These are phyloP conservation scores for Mylabris phalerata DNA, from an alignment of 1,140 invertebrate genomes.

Conservation along the genomic window DNA sequence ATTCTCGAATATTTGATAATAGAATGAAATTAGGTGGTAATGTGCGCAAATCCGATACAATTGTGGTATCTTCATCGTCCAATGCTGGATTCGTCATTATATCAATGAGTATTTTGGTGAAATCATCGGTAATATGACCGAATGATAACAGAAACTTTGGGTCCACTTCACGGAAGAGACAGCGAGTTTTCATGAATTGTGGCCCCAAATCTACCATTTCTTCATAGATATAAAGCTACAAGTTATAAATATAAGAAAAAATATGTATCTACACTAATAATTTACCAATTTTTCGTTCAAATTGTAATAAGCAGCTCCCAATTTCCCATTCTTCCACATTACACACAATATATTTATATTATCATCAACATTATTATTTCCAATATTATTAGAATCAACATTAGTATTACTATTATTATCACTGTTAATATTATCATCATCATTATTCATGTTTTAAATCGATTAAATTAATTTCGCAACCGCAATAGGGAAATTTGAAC, in stretches of 20 bases:
- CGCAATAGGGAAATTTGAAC: no score
- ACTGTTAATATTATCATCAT: background rate
- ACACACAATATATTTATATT: constrained; percentile 40
- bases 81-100: constrained; percentile 13
- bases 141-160: constrained; percentile 53
- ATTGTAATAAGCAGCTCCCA: constrained; percentile 65
- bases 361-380: background rate
- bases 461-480: no score
- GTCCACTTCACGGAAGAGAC: constrained; percentile 55
- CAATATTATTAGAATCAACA: no score
- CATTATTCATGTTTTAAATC: no score
- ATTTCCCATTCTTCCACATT: constrained; percentile 45
- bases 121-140: constrained; percentile 44
- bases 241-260: constrained; percentile 17
- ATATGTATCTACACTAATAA: constrained; percentile 18
- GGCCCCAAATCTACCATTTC: constrained; percentile 55
- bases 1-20: constrained; percentile 48
- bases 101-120: constrained; percentile 45
- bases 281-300: constrained; percentile 48
- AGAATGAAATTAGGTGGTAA: constrained; percentile 44
- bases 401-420: background rate
- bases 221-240: constrained; percentile 52
- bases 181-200: constrained; percentile 51
- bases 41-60: constrained; percentile 32
- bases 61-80: constrained; percentile 22